A percentile compares a stretch with the other conserved stretches of the same genome.
phyloP scores from a whole-genome alignment of 2,888 invertebrate genomes.

The Alloscopus bannaensis region DNA sequence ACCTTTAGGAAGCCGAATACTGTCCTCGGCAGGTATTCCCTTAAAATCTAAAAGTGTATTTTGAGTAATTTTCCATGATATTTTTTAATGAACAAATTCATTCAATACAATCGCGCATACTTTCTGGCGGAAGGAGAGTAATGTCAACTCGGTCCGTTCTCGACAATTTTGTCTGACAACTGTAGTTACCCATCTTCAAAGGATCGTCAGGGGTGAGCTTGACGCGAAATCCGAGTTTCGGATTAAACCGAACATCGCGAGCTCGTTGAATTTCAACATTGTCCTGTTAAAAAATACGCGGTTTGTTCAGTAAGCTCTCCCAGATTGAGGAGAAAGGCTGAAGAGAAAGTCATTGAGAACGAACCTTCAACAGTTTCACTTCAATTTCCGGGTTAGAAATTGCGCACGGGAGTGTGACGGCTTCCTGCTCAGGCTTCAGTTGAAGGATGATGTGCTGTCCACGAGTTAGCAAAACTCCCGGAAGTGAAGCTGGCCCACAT shows the following conservation, averaged over 20 bases:
- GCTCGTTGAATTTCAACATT: neutral
- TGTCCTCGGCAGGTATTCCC: conserved; percentile 1
- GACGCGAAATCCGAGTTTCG: conserved; percentile 59
- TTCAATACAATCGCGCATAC: too few species aligned
- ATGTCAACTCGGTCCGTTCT: too few species aligned
- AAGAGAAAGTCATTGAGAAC: too few species aligned
- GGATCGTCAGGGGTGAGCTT: neutral
- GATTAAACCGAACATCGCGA: conserved; percentile 20
- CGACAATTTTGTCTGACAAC: too few species aligned
- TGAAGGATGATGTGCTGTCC: conserved; percentile 46
- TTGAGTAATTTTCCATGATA: too few species aligned
- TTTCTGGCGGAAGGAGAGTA: too few species aligned
- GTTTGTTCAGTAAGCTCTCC: too few species aligned
- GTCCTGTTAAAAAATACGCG: conserved; percentile 20
- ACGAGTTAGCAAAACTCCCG: conserved; percentile 59
- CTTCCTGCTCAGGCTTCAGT: conserved; percentile 14
- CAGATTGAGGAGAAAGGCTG: too few species aligned
- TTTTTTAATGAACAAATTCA: too few species aligned
- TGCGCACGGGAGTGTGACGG: conserved; percentile 61
- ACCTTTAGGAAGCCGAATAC: conserved; percentile 7
- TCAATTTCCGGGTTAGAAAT: conserved; percentile 59
- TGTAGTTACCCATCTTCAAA: neutral
- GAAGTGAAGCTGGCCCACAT: conserved; percentile 62
- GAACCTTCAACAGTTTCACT: conserved; percentile 44
- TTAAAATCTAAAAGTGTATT: conserved; percentile 29